phyloP scores from a whole-genome alignment of 2,888 invertebrate species.

The Epinotia brunnichana region DNA sequence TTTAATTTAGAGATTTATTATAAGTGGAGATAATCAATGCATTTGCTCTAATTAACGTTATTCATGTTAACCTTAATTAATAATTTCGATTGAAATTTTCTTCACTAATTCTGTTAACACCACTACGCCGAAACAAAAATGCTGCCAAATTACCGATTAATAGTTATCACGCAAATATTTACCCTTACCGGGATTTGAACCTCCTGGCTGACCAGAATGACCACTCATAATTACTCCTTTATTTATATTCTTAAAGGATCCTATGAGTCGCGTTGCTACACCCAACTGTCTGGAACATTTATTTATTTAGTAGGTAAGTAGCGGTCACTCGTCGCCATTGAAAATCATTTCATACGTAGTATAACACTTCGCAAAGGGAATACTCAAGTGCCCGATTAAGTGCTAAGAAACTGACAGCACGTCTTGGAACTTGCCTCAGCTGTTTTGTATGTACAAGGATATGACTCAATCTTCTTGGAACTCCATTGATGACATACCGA shows the following conservation, averaged over 20 bases:
- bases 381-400: constrained; percentile 29
- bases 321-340: constrained; percentile 34
- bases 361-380: constrained; percentile 25
- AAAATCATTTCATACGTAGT: constrained; percentile 31
- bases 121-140: too few relatives aligned
- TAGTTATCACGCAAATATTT: too few relatives aligned
- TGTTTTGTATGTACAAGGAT: constrained; percentile 15
- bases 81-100: too few relatives aligned
- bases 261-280: constrained; percentile 1
- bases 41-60: too few relatives aligned
- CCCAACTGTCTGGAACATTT: constrained; percentile 15
- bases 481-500: constrained; percentile 22
- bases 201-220: neutral
- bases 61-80: too few relatives aligned
- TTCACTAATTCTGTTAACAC: too few relatives aligned
- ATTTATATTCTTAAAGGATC: constrained; percentile 5
- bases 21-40: too few relatives aligned
- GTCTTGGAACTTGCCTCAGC: constrained; percentile 33
- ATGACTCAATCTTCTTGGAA: constrained; percentile 40
- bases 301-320: constrained; percentile 27
- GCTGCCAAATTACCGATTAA: too few relatives aligned
- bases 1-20: too few relatives aligned
- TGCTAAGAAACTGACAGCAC: constrained; percentile 21
- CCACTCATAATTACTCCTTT: neutral
- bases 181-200: neutral